These are phyloP conservation scores for Allobates femoralis DNA, from an alignment of 2,797 vertebrate species.

Conservation along the genomic window DNA sequence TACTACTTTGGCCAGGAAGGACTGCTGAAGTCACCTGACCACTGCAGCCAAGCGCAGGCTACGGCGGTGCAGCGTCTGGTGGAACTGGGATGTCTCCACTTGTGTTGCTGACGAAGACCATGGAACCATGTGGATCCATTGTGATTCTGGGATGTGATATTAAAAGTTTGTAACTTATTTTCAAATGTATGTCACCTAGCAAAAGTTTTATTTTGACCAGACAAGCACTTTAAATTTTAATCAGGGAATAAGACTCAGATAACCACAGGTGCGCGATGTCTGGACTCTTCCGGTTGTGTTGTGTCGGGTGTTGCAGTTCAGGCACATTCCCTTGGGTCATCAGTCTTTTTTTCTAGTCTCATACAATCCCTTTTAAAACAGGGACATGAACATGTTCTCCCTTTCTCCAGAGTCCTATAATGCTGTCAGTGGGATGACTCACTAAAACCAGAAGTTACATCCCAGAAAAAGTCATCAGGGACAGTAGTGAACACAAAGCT, in stretches of 20 bases:
- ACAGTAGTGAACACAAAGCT: slow-evolving; percentile 5
- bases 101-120: too few species aligned
- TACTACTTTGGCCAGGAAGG: too few species aligned
- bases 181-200: not conserved
- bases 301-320: not conserved
- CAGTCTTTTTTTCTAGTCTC: not conserved
- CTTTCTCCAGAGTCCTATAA: not conserved
- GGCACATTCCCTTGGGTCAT: not conserved
- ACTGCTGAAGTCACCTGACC: too few species aligned
- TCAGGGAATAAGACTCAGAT: not conserved
- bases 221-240: not conserved
- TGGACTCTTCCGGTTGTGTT: not conserved
- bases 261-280: not conserved
- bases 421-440: slow-evolving; percentile 22
- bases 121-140: too few species aligned
- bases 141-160: too few species aligned
- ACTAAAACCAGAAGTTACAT: slow-evolving; percentile 19
- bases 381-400: not conserved
- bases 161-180: not conserved
- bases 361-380: not conserved
- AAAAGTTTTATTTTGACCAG: too few species aligned
- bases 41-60: too few species aligned
- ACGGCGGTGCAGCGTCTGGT: too few species aligned
- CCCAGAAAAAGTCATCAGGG: slow-evolving; percentile 8
- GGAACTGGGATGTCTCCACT: too few species aligned